phyloP scores from a whole-genome alignment of 1,140 invertebrate species.

The Micrasema longulum region DNA sequence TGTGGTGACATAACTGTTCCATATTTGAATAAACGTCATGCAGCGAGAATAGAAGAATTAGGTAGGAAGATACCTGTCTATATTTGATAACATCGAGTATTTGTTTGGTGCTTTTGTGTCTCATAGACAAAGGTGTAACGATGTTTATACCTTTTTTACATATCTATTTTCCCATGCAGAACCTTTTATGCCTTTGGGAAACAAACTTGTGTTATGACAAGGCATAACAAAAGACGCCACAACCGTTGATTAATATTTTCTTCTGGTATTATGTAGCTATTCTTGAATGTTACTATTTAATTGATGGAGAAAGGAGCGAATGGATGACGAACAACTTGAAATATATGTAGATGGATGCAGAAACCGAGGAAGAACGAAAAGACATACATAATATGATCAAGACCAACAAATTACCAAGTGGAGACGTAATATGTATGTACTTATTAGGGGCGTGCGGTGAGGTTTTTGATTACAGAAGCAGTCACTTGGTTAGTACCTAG shows the following conservation, averaged over 20 bases:
- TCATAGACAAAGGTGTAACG: conserved; percentile 3
- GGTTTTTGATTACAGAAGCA: too few species aligned
- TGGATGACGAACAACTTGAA: too few species aligned
- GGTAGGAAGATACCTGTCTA: conserved; percentile 13
- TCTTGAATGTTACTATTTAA: conserved; percentile 7
- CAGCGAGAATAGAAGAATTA: conserved; percentile 37
- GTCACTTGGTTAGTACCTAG: too few species aligned
- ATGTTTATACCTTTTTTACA: conserved; percentile 17
- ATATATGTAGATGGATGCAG: too few species aligned
- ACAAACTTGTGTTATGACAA: conserved; percentile 12
- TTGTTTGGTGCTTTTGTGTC: conserved; percentile 23
- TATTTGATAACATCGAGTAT: conserved; percentile 27
- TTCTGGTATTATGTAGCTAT: background rate
- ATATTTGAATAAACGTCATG: conserved; percentile 40
- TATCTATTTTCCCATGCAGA: conserved; percentile 17
- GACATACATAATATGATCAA: too few species aligned
- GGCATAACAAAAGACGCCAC: conserved; percentile 1
- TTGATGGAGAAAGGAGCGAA: background rate
- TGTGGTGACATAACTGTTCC: conserved; percentile 42
- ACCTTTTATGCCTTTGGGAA: conserved; percentile 5
- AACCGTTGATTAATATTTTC: conserved; percentile 11
- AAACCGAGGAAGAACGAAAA: too few species aligned
- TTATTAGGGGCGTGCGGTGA: too few species aligned
- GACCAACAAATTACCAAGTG: too few species aligned
- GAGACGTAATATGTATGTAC: too few species aligned